Percentiles rank a stretch among this genome's conserved stretches.
Conservation (phyloP, 2,797 vertebrate genomes). For the Micrastur ruficollis region DNA sequence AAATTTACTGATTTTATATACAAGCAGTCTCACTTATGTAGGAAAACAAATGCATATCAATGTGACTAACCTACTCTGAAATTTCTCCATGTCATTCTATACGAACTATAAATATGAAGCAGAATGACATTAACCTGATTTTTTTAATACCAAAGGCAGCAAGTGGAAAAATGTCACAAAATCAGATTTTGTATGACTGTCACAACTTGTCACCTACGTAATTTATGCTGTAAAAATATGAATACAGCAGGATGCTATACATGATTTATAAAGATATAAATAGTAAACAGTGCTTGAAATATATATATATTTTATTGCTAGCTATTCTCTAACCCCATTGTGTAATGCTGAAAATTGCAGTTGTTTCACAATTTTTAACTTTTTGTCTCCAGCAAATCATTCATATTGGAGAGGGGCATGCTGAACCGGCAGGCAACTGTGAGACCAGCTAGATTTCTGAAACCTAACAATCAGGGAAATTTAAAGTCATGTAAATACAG, state of each 20-base stretch:
- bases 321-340: background rate
- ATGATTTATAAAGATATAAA: slow-evolving; percentile 66
- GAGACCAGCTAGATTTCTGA: background rate
- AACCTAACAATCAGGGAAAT: background rate
- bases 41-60: slow-evolving; percentile 1
- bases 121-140: slow-evolving; percentile 18
- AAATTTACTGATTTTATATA: background rate
- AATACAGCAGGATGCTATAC: slow-evolving; percentile 30
- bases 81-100: slow-evolving; percentile 19
- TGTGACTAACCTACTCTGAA: background rate
- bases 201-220: slow-evolving; percentile 51
- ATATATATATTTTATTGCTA: slow-evolving; percentile 17
- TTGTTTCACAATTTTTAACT: slow-evolving; percentile 1
- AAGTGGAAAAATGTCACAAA: slow-evolving; percentile 46
- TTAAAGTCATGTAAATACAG: background rate
- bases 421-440: background rate
- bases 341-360: background rate
- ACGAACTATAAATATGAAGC: background rate
- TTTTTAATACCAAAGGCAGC: background rate
- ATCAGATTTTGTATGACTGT: slow-evolving; percentile 55
- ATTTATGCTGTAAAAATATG: slow-evolving; percentile 64
- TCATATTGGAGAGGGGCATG: background rate
- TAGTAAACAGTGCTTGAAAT: slow-evolving; percentile 53
- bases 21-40: background rate
- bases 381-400: background rate